These are phyloP conservation scores for Rotaria macrura DNA, from an alignment of 2,888 invertebrate genomes.

Conservation along the genomic window DNA sequence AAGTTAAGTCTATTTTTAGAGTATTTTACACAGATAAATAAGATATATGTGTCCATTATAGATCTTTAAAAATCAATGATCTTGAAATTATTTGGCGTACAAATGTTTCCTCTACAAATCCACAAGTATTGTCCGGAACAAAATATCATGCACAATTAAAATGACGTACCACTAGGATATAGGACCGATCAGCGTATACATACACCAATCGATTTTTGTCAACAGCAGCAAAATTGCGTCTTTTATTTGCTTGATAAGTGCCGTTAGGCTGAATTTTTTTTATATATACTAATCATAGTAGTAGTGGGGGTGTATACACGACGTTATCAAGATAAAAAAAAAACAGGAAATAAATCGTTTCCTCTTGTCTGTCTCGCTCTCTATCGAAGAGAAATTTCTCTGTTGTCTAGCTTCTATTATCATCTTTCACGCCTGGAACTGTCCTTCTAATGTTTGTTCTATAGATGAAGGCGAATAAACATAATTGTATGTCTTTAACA, in stretches of 20 bases:
- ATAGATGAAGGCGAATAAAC: not conserved
- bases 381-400: not conserved
- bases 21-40: not conserved
- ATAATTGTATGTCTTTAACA: not conserved
- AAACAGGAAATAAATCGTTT: not conserved
- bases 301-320: not conserved
- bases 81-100: not conserved
- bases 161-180: not conserved
- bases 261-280: not conserved
- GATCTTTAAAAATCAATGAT: not conserved
- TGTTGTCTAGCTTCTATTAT: not conserved
- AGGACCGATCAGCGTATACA: not conserved
- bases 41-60: not conserved
- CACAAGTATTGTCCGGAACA: not conserved
- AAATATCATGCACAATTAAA: not conserved
- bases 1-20: not conserved
- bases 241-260: not conserved
- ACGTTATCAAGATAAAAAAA: not conserved
- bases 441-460: not conserved
- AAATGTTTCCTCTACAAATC: not conserved
- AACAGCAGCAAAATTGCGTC: not conserved
- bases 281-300: not conserved
- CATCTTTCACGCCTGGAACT: not conserved
- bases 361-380: not conserved
- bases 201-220: not conserved